A percentile compares a stretch with the other conserved stretches of the same genome.
Conservation (phyloP, 1,140 invertebrate genomes). For the Globodera ellingtonae region DNA sequence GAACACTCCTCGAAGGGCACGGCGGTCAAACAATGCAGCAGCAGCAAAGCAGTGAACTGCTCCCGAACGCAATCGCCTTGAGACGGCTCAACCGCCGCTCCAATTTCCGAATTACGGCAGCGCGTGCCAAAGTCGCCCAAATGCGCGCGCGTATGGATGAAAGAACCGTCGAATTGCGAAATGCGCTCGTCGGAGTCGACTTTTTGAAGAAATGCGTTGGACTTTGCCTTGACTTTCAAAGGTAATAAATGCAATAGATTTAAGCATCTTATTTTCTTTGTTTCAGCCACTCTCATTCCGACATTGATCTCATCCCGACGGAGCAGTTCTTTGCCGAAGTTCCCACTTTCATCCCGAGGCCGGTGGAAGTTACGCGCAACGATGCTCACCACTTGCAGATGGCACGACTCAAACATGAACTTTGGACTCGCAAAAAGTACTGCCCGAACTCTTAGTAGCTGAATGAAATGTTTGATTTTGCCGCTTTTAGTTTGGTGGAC, state of each 20-base stretch:
- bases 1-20: neutral
- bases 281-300: conserved; percentile 27
- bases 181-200: neutral
- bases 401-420: conserved; percentile 37
- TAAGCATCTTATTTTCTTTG: neutral
- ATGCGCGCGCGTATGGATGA: neutral
- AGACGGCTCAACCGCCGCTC: conserved; percentile 36
- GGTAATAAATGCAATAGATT: neutral
- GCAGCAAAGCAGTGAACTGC: conserved; percentile 14
- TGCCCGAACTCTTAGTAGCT: neutral
- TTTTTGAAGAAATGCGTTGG: neutral
- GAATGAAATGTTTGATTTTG: neutral
- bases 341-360: neutral
- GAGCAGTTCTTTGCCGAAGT: conserved; percentile 35
- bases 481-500: conserved; percentile 1
- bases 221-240: neutral
- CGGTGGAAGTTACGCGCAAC: conserved; percentile 18
- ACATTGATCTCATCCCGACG: conserved; percentile 42
- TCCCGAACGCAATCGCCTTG: conserved; percentile 35
- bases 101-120: conserved; percentile 25
- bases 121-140: neutral
- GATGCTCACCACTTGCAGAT: conserved; percentile 37
- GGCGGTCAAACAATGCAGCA: conserved; percentile 11
- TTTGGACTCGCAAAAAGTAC: conserved; percentile 37
- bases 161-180: neutral